Evolutionary conservation across 2,113 vertebrate species (phyloP).

Genomic region (Lanius ludovicianus): DNA sequence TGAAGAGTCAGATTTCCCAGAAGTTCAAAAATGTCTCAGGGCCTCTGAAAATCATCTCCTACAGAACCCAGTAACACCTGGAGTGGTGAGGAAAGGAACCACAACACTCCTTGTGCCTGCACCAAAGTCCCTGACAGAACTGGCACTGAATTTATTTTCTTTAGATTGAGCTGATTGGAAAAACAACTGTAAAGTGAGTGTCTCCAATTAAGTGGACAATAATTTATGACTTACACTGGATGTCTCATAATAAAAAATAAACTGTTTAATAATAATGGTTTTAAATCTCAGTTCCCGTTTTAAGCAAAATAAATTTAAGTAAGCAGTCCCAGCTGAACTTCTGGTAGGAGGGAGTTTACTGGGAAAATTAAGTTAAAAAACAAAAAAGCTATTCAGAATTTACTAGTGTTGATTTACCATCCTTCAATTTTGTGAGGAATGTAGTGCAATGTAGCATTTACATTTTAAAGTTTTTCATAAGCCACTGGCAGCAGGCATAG

Average conservation of each 20-base stretch:
- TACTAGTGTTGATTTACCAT: background rate
- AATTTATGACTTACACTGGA: conserved; percentile 32
- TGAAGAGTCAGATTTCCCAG: background rate
- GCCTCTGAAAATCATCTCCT: background rate
- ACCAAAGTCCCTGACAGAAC: background rate
- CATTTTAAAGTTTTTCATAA: background rate
- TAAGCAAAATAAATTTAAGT: conserved; percentile 35
- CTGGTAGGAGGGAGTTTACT: background rate
- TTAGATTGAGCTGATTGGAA: background rate
- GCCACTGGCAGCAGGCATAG: background rate
- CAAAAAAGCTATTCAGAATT: background rate
- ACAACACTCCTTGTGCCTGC: background rate
- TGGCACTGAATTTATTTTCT: background rate
- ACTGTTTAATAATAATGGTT: conserved; percentile 61
- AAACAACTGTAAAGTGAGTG: conserved; percentile 61
- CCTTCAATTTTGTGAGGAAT: background rate
- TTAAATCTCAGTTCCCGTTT: conserved; percentile 56
- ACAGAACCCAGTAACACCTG: background rate
- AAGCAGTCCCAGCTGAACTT: conserved; percentile 13
- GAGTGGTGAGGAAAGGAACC: background rate
- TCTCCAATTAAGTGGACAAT: background rate
- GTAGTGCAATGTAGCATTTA: background rate
- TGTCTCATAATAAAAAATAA: conserved; percentile 49
- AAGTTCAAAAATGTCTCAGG: background rate
- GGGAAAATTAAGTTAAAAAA: background rate